Evolutionary conservation across 2,113 vertebrate species (phyloP), one percentile per base, ranked within the genome.

Genomic region (Grallaria varia): DNA sequence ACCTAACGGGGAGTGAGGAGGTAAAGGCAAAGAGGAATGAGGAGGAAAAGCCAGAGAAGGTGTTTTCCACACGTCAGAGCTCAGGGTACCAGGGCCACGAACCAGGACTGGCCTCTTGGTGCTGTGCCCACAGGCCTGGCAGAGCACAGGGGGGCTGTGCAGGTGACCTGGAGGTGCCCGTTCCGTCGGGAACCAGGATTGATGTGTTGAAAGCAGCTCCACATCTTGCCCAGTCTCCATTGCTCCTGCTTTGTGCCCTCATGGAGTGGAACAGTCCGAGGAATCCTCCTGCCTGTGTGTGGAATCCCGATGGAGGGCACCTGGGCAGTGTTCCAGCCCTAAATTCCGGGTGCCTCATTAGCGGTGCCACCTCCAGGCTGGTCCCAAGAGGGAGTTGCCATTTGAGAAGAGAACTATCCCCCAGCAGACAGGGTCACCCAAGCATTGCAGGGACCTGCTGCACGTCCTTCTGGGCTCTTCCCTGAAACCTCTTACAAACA

Each of bases 91-190:
- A 4, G 45, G 21, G 30, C 55, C 47, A 20, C 27, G 2, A 33
- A 50, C 7, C 4, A 8, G 55, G 42, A 16, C 31, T 66, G 67
- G 39, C 10, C 53, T 68, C 53, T 24, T 14, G 35, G 55, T 17
- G 31, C 47, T 15, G 22, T 64, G 40, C 44, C 49, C 2, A 0
- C 47, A 45, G 15, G n/a, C 31, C 28, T 56, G 74, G 11, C 10
- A 21, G 20, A 52, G 39, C 37, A 20, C 30, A 4, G 3, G 0
- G 1, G 3, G 58, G n/a, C 49, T 58, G n/a, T 0, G 25, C 45
- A 18, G n/a, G 40, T 40, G 30, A 27, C 49, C 74, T 21, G 6
- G n/a, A 39, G 42, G 19, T 75, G 22, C 37, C 8, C 0, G 0
- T 45, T 47, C 40, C 6, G 9, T 9, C 3, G 0, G 30, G 24